Percentiles rank a stretch among this genome's conserved stretches.
These are phyloP conservation scores for Ovibos moschatus DNA, from an alignment of 2,113 vertebrate species.

Conservation along the genomic window DNA sequence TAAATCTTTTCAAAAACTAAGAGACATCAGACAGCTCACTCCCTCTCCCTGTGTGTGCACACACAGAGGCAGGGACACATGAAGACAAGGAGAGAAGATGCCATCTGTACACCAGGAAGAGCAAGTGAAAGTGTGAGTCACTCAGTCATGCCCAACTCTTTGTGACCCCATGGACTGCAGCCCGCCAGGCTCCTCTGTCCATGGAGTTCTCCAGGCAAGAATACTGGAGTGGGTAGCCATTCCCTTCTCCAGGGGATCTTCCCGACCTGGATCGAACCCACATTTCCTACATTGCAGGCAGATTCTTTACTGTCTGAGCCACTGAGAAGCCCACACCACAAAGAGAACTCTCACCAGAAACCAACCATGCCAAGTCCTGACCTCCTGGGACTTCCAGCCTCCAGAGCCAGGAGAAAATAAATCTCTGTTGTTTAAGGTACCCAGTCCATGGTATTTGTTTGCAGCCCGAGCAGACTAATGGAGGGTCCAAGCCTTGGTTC, in stretches of 20 bases:
- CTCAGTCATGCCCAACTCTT: neutral
- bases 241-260: neutral
- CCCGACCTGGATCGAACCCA: neutral
- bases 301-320: neutral
- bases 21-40: neutral
- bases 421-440: accelerated
- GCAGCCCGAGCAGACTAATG: accelerated
- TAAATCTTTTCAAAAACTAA: neutral
- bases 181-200: neutral
- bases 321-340: neutral
- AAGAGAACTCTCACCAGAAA: neutral
- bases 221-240: neutral
- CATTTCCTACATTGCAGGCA: neutral
- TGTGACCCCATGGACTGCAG: neutral
- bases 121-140: neutral
- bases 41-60: too few species aligned
- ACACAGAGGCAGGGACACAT: accelerated
- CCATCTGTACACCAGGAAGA: neutral
- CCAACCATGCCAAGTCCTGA: accelerated
- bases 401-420: neutral
- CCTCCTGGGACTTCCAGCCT: neutral
- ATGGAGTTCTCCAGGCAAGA: neutral
- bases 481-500: neutral
- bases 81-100: neutral
- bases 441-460: neutral